Evolutionary conservation across 1,140 invertebrate genomes (phyloP).

Genomic region (Triops longicaudatus): DNA sequence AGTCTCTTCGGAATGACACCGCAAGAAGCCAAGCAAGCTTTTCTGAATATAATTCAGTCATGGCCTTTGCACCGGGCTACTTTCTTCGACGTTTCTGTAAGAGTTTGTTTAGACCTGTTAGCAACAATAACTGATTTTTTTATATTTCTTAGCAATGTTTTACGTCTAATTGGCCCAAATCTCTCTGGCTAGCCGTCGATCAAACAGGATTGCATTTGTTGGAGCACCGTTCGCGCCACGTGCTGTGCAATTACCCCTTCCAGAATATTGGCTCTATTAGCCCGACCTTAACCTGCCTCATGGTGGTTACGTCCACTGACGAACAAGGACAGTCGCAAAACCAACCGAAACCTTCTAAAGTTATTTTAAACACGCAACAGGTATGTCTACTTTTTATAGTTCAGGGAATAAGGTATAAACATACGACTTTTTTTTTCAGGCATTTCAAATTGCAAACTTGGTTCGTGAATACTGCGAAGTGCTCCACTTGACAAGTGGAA

Average conservation of each 20-base stretch:
- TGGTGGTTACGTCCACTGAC: constrained; percentile 72
- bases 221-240: constrained; percentile 75
- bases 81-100: constrained; percentile 86
- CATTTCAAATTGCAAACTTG: constrained; percentile 85
- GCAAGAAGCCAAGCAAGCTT: constrained; percentile 79
- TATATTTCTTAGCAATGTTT: constrained; percentile 70
- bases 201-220: constrained; percentile 85
- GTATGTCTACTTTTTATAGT: constrained; percentile 41
- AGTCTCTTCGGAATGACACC: constrained; percentile 73
- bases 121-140: background rate
- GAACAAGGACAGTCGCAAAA: constrained; percentile 38
- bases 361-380: constrained; percentile 77
- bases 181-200: constrained; percentile 82
- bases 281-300: constrained; percentile 75
- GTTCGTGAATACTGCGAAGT: constrained; percentile 86
- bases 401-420: background rate
- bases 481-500: constrained; percentile 42
- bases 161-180: constrained; percentile 80
- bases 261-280: constrained; percentile 75
- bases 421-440: constrained; percentile 47
- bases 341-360: constrained; percentile 72
- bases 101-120: constrained; percentile 31
- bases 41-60: constrained; percentile 85
- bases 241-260: constrained; percentile 82
- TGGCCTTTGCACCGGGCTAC: constrained; percentile 88